Evolutionary conservation across 2,888 invertebrate genomes (phyloP).

Genomic region (Polylopha cassiicola): DNA sequence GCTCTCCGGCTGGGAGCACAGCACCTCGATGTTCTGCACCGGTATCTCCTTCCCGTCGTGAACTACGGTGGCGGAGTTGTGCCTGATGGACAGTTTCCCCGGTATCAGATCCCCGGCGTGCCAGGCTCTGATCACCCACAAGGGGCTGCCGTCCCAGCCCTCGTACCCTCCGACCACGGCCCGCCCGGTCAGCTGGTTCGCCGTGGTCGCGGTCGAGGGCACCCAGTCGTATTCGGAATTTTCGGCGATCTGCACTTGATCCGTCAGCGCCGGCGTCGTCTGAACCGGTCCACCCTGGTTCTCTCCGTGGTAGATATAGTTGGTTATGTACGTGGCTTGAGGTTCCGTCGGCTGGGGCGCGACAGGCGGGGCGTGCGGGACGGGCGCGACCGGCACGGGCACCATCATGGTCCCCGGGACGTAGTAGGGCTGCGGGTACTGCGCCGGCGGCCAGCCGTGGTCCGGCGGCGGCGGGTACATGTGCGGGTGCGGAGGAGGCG

Average conservation of each 20-base stretch:
- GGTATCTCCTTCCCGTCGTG: conserved; percentile 61
- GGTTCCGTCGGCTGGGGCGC: conserved; percentile 25
- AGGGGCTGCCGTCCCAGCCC: conserved; percentile 69
- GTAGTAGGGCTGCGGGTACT: conserved; percentile 50
- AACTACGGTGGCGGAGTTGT: conserved; percentile 59
- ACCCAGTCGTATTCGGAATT: conserved; percentile 63
- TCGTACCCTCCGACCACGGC: conserved; percentile 69
- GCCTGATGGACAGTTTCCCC: conserved; percentile 66
- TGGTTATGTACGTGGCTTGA: conserved; percentile 61
- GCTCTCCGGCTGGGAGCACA: conserved; percentile 54
- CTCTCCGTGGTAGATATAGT: conserved; percentile 65
- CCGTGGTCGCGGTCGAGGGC: conserved; percentile 55
- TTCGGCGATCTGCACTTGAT: conserved; percentile 52
- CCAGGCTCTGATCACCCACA: conserved; percentile 69
- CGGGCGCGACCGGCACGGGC: conserved; percentile 43
- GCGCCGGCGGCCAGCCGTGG: conserved; percentile 30
- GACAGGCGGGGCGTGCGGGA: too few relatives aligned
- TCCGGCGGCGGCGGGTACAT: conserved; percentile 32
- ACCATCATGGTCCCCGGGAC: conserved; percentile 61
- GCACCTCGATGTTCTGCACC: conserved; percentile 66
- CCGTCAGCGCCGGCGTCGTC: conserved; percentile 25
- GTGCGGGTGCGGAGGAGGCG: conserved; percentile 20
- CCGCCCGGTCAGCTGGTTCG: conserved; percentile 49
- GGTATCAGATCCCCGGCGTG: conserved; percentile 66
- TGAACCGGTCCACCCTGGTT: conserved; percentile 28